phyloP scores from a whole-genome alignment of 2,113 vertebrate genomes.

The Phyllopteryx taeniolatus region DNA sequence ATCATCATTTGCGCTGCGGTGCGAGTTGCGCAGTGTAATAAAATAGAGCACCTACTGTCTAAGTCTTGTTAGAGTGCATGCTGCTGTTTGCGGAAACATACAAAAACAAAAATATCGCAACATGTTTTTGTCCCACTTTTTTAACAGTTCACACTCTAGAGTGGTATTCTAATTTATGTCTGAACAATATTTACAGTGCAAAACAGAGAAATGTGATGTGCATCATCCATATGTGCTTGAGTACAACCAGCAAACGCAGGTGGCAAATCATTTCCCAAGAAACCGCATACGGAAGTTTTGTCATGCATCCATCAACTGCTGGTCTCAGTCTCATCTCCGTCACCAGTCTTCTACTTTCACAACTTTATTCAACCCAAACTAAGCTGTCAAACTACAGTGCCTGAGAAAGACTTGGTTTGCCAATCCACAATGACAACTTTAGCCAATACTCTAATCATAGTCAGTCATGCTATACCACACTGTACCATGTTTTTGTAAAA shows the following conservation, averaged over 20 bases:
- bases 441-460: not conserved
- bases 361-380: not conserved
- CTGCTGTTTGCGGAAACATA: not conserved
- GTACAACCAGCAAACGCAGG: not conserved
- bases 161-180: not conserved
- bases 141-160: not conserved
- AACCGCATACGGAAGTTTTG: not conserved
- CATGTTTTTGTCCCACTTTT: not conserved
- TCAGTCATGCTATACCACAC: too few species aligned
- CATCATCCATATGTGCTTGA: not conserved
- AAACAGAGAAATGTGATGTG: not conserved
- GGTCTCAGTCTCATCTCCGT: not conserved
- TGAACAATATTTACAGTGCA: not conserved
- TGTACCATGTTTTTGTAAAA: too few species aligned
- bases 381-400: not conserved
- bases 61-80: not conserved
- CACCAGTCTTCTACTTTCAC: not conserved
- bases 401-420: not conserved
- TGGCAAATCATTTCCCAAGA: slow-evolving; percentile 1
- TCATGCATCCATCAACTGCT: not conserved
- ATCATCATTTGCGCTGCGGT: too few species aligned
- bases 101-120: not conserved
- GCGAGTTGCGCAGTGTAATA: too few species aligned
- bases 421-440: not conserved
- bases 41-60: not conserved